Base-by-base conservation (phyloP, 1,140 invertebrate species). In the Anadara kagoshimensis region DNA sequence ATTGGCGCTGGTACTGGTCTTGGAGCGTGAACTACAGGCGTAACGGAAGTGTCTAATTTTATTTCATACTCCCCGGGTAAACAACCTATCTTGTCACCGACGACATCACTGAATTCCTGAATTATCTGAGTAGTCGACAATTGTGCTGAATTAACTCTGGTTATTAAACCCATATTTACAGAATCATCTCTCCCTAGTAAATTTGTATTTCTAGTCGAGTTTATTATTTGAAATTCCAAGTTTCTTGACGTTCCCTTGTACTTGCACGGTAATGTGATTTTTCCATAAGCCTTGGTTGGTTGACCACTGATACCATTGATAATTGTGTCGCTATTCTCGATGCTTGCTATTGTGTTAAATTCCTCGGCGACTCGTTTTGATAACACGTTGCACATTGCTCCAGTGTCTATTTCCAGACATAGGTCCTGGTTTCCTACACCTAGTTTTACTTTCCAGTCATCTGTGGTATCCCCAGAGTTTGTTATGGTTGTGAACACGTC, bases 1-100 rank as follows among this genome's bases (percentile, higher is more conserved):
- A 76, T 66, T 36, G 69, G 47, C 16, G 63, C 84, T 84, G 85
- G 83, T 11, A 86, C 70, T 45, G 79, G 78, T 72, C 79, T 81
- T 41, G 66, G 71, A 10, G 76, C 68, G 57, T 83, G 80, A 0
- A 82, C 59, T 29, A 81, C 78, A 0, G 83, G 81, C 51, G 73
- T 51, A 22, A 75, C 73, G 5, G 47, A 53, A 11, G 64, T n/a
- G 51, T 82, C 78, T 24, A 85, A 44, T 67, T 83, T 72, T 56
- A 88, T 81, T 10, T 80, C 61, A 70, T 85, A 74, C 26, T 69
- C 57, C n/a, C 70, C 67, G 11, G 67, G 56, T 12, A 80, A 56
- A 14, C 57, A 74, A 18, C 76, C 78, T 20, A 78, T 64, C 22
- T 72, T 45, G 14, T 72, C 73, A 14, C 56, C 49, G 14, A 82